phyloP scores from a whole-genome alignment of 2,113 vertebrate genomes.

The Gymnobelideus leadbeateri region DNA sequence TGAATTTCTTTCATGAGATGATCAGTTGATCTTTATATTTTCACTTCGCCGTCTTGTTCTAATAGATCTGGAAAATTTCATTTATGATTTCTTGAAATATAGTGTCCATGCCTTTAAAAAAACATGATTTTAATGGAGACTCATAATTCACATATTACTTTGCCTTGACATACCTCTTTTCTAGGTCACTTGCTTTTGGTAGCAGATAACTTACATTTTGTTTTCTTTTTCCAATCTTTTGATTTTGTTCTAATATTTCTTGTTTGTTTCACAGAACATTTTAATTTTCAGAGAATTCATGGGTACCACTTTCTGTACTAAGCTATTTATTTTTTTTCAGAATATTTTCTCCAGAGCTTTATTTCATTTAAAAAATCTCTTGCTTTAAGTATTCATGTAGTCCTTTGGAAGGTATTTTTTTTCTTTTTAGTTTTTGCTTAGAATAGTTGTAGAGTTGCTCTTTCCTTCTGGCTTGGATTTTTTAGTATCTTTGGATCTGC shows the following conservation, averaged over 20 bases:
- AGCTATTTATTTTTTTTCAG: not conserved
- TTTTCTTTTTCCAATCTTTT: not conserved
- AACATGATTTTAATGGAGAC: not conserved
- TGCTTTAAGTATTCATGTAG: not conserved
- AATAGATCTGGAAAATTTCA: not conserved
- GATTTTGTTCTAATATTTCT: not conserved
- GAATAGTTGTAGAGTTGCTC: not conserved
- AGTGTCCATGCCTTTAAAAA: not conserved
- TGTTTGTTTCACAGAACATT: not conserved
- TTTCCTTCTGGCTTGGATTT: not conserved
- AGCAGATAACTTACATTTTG: not conserved
- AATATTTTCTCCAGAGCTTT: not conserved
- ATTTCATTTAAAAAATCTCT: not conserved
- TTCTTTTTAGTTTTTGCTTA: not conserved
- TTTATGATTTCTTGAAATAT: not conserved
- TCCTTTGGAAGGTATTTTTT: not conserved
- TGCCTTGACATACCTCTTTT: not conserved
- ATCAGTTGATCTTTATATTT: not conserved
- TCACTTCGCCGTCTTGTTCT: not conserved
- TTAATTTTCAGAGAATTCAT: not conserved
- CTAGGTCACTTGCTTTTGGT: not conserved
- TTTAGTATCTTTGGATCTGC: not conserved
- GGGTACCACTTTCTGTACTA: not conserved
- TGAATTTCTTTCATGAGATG: not conserved
- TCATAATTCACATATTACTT: not conserved